These are phyloP conservation scores for Nothoprocta perdicaria DNA, from an alignment of 2,113 vertebrate species.

Conservation along the genomic window DNA sequence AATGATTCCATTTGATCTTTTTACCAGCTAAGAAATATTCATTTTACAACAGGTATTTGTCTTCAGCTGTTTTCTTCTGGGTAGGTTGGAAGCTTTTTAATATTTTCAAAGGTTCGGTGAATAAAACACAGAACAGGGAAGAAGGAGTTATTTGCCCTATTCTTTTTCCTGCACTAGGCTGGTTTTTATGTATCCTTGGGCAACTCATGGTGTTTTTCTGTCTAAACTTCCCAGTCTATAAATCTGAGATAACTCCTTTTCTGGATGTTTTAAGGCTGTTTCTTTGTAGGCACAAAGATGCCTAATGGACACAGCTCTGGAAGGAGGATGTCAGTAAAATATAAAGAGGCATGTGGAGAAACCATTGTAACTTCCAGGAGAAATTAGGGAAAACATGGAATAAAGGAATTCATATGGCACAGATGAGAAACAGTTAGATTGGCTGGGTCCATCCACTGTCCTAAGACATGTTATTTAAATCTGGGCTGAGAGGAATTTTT, in stretches of 20 bases:
- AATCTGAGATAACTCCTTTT: background rate
- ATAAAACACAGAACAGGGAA: background rate
- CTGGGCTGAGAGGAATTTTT: background rate
- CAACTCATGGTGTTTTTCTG: background rate
- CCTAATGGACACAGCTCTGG: background rate
- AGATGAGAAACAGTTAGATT: background rate
- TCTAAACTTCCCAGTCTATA: background rate
- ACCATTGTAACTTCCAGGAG: background rate
- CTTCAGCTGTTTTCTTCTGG: background rate
- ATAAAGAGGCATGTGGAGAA: background rate
- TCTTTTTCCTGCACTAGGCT: background rate
- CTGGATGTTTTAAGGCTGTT: background rate
- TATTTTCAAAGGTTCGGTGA: background rate
- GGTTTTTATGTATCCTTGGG: background rate
- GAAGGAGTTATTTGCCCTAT: background rate
- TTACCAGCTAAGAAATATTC: background rate
- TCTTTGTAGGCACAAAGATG: too few species aligned
- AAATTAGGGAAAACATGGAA: background rate
- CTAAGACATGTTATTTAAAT: background rate
- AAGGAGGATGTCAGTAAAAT: conserved; percentile 1
- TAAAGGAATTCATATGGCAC: background rate
- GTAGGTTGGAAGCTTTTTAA: background rate
- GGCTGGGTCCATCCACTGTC: background rate
- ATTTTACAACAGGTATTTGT: conserved; percentile 10
- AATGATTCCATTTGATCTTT: background rate